Evolutionary conservation across 1,140 invertebrate species (phyloP).

Genomic region (Mactra quadrangularis): DNA sequence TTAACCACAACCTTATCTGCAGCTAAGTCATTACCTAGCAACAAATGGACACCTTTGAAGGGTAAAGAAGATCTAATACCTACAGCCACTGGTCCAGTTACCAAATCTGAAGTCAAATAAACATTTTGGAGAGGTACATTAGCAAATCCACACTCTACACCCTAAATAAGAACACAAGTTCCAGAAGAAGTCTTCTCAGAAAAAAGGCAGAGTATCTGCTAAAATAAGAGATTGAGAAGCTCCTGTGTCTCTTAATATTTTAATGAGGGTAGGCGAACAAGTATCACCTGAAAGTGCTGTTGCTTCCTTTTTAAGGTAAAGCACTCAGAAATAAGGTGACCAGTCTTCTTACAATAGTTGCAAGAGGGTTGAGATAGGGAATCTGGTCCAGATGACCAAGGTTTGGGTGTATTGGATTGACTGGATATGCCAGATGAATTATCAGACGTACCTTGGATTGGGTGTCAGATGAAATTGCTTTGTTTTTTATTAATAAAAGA

Average conservation of each 20-base stretch:
- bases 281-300: background rate
- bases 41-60: slow-evolving; percentile 58
- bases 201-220: slow-evolving; percentile 22
- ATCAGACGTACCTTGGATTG: background rate
- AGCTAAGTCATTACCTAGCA: slow-evolving; percentile 67
- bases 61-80: slow-evolving; percentile 57
- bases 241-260: background rate
- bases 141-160: slow-evolving; percentile 45
- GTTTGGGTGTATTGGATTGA: background rate
- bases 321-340: slow-evolving; percentile 3
- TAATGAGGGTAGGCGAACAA: background rate
- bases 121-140: slow-evolving; percentile 53
- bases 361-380: background rate
- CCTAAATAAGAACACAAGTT: too few species aligned
- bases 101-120: too few species aligned
- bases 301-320: background rate
- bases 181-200: slow-evolving; percentile 29
- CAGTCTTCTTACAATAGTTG: too few species aligned
- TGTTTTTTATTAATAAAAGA: slow-evolving; percentile 12
- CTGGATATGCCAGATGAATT: background rate
- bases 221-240: too few species aligned
- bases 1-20: slow-evolving; percentile 52
- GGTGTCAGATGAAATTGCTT: background rate
- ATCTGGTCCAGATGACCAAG: background rate
- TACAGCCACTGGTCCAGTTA: slow-evolving; percentile 54